These are phyloP conservation scores for Anguilla anguilla DNA, from an alignment of 2,797 vertebrate genomes.

Conservation along the genomic window DNA sequence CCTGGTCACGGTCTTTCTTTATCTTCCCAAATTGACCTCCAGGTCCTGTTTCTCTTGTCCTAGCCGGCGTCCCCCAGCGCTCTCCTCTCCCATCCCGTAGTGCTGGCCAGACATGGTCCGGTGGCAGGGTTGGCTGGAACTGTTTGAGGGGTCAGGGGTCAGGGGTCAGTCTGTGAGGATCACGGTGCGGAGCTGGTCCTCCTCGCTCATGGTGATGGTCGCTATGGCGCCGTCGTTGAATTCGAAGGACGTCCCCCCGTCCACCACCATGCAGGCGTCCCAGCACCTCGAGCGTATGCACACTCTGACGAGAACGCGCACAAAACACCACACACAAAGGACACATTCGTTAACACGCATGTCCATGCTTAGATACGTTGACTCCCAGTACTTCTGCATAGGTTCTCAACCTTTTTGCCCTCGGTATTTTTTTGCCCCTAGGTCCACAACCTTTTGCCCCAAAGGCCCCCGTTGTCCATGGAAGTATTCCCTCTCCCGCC, in stretches of 20 bases:
- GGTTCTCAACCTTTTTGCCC: too few species aligned
- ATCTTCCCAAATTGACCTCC: background rate
- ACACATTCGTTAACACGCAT: background rate
- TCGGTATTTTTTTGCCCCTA: too few species aligned
- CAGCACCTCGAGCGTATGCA: slow-evolving; percentile 93
- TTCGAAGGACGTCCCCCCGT: slow-evolving; percentile 94
- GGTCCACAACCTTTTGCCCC: too few species aligned
- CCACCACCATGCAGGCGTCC: slow-evolving; percentile 98
- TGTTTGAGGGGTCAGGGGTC: too few species aligned
- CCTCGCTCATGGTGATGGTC: slow-evolving; percentile 82
- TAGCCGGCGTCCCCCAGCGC: background rate
- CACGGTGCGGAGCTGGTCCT: slow-evolving; percentile 88
- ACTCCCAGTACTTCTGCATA: background rate
- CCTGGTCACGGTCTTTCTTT: background rate
- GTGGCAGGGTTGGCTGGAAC: background rate
- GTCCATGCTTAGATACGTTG: background rate
- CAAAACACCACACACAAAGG: slow-evolving; percentile 16
- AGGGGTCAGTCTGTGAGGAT: slow-evolving; percentile 72
- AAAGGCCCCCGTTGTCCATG: too few species aligned
- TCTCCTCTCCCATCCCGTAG: background rate
- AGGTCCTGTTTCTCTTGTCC: background rate
- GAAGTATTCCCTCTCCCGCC: too few species aligned
- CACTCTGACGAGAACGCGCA: slow-evolving; percentile 71
- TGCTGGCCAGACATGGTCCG: background rate
- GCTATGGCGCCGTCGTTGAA: slow-evolving; percentile 98